Evolutionary conservation across 2,888 invertebrate species (phyloP), one percentile per base, ranked within the genome.

Genomic region (Pammene fasciana): DNA sequence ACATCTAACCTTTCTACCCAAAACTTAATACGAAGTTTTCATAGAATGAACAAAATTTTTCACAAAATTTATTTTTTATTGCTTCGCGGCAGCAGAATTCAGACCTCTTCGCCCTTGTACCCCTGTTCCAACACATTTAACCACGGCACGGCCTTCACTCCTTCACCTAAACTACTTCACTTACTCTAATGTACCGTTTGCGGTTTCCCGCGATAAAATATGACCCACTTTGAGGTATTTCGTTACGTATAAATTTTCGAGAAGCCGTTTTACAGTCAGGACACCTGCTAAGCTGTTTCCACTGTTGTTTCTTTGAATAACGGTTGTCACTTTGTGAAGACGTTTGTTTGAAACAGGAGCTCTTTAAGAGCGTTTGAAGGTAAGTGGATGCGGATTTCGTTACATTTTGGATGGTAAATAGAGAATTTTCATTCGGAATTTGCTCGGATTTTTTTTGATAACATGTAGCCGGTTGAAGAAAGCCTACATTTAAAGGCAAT

Each of bases 181-280:
- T 79, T 76, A 76, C 76, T 76, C 76, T 79, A 81, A 78, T 76
- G 80, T 76, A 75, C 73, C 73, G 75, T 74, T 75, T 71, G 72
- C 72, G 72, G 74, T 73, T 68, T 71, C 36, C 66, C 67, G 56
- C 72, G 66, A 75, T 78, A 78, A 80, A 76, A 78, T 81, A 81
- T 79, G 74, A 75, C 75, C 73, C 73, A 77, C 76, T 78, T 76
- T 72, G 70, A 73, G 74, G 72, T 73, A 72, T 74, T 77, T 72
- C 72, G 64, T 73, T 71, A 72, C 67, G 55, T 73, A 70, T 72
- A 67, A 46, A 70, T 70, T 70, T 43, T 41, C 70, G 60, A 70
- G 68, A 54, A 54, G 65, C 46, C 45, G 45, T 52, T 68, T 52
- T 36, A 45, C 52, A 60, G 54, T 36, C 46, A 46, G 26, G 48